Conservation (phyloP, 2,888 invertebrate genomes). For the Eristalis tenax region DNA sequence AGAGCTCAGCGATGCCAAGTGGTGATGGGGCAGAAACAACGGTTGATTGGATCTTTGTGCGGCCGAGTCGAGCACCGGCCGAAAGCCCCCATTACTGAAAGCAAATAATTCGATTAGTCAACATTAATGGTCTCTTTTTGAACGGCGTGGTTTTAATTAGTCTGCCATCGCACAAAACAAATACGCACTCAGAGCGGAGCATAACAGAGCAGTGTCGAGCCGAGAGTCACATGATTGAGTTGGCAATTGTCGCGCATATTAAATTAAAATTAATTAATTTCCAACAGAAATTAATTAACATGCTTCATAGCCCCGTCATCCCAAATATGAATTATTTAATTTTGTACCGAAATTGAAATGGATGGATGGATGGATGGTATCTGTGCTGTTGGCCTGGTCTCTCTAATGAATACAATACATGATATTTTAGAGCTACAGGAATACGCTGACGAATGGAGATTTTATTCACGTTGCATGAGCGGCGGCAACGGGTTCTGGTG, state of each 20-base stretch:
- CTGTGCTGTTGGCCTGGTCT: background rate
- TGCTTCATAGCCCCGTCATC: slow-evolving; percentile 61
- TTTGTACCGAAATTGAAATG: slow-evolving; percentile 63
- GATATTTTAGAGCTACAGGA: slow-evolving; percentile 3
- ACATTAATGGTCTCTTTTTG: slow-evolving; percentile 64
- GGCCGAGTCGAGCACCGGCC: slow-evolving; percentile 82
- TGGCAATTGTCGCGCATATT: slow-evolving; percentile 71
- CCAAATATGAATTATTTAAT: slow-evolving; percentile 71
- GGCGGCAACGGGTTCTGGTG: background rate
- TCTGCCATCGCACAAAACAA: slow-evolving; percentile 51
- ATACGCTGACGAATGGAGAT: slow-evolving; percentile 33
- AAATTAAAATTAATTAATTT: slow-evolving; percentile 72
- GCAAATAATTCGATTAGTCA: slow-evolving; percentile 68
- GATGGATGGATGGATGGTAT: slow-evolving; percentile 64
- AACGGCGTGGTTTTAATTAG: slow-evolving; percentile 64
- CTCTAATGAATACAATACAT: background rate
- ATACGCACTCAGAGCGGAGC: slow-evolving; percentile 11
- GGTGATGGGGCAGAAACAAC: slow-evolving; percentile 92
- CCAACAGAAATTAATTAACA: slow-evolving; percentile 69
- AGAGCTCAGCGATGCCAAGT: slow-evolving; percentile 87
- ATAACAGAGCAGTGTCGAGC: background rate
- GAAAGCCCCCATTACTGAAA: slow-evolving; percentile 84
- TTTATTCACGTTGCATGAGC: slow-evolving; percentile 34
- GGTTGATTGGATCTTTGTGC: slow-evolving; percentile 85
- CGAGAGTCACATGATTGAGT: slow-evolving; percentile 65